phyloP scores from a whole-genome alignment of 2,888 invertebrate species.

The Meteorus cinctellus region DNA sequence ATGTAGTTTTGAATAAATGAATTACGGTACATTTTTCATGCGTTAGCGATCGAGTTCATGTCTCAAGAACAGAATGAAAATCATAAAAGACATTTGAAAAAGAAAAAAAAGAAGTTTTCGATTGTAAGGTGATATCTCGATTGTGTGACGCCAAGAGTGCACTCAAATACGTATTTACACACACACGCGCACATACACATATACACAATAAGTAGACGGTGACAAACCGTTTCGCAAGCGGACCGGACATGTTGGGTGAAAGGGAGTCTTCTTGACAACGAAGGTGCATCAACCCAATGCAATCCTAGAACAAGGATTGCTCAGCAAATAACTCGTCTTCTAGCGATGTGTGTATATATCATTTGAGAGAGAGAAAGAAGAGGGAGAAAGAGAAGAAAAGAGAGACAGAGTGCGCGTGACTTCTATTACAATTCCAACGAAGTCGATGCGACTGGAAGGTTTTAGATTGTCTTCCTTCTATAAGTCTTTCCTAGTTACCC shows the following conservation, averaged over 20 bases:
- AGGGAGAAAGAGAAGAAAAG: background rate
- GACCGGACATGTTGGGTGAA: slow-evolving; percentile 52
- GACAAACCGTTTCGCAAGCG: slow-evolving; percentile 55
- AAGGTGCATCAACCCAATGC: slow-evolving; percentile 48
- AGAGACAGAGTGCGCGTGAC: background rate
- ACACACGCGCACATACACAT: background rate
- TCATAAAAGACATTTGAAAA: background rate
- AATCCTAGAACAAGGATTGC: slow-evolving; percentile 59
- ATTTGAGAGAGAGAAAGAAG: background rate
- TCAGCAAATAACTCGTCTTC: slow-evolving; percentile 58
- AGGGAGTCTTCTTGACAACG: slow-evolving; percentile 44
- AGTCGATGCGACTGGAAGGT: slow-evolving; percentile 8
- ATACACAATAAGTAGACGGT: background rate
- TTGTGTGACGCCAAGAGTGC: background rate
- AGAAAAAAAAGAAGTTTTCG: background rate
- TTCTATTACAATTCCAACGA: background rate
- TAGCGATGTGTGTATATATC: slow-evolving; percentile 36
- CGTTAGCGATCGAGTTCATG: background rate
- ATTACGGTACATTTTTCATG: background rate
- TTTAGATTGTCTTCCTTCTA: slow-evolving; percentile 26
- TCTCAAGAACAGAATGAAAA: background rate
- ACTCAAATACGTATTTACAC: background rate
- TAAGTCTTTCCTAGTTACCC: background rate
- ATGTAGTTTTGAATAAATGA: slow-evolving; percentile 1
- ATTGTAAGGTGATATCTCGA: background rate